Percentiles rank a stretch among this genome's conserved stretches.
Evolutionary conservation across 2,888 invertebrate genomes (phyloP).

Genomic region (Melipona bicolor): DNA sequence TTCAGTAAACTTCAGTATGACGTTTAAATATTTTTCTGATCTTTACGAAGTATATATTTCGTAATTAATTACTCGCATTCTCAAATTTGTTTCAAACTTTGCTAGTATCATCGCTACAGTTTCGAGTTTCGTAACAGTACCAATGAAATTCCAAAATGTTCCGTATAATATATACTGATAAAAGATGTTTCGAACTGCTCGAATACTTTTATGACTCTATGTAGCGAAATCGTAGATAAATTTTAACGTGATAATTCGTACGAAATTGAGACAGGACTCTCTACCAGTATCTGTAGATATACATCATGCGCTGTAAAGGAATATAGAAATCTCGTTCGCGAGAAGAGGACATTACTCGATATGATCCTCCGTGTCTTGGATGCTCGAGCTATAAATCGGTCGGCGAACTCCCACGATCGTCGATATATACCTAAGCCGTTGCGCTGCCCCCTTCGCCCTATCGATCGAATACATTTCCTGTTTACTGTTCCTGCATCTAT

Average conservation of each 20-base stretch:
- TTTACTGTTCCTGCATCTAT: slow-evolving; percentile 73
- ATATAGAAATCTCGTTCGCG: slow-evolving; percentile 68
- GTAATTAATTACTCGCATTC: too few relatives aligned
- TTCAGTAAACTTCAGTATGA: too few relatives aligned
- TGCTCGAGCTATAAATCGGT: slow-evolving; percentile 76
- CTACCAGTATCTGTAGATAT: slow-evolving; percentile 1
- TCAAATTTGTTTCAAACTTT: too few relatives aligned
- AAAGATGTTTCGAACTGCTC: too few relatives aligned
- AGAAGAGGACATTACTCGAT: slow-evolving; percentile 68
- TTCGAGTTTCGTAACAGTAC: too few relatives aligned
- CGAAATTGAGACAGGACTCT: not conserved
- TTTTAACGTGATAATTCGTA: not conserved
- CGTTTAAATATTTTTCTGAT: too few relatives aligned
- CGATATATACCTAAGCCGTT: slow-evolving; percentile 61
- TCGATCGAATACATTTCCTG: slow-evolving; percentile 75
- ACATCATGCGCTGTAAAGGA: slow-evolving; percentile 48
- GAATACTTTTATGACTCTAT: too few relatives aligned
- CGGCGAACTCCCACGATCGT: slow-evolving; percentile 74
- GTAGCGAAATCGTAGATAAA: not conserved
- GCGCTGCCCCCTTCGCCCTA: slow-evolving; percentile 45
- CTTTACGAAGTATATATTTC: too few relatives aligned
- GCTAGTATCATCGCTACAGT: too few relatives aligned
- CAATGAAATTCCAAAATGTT: too few relatives aligned
- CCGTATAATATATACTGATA: too few relatives aligned
- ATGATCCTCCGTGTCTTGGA: slow-evolving; percentile 69